Conservation (phyloP, 2,113 vertebrate species). For the Tympanuchus pallidicinctus region DNA sequence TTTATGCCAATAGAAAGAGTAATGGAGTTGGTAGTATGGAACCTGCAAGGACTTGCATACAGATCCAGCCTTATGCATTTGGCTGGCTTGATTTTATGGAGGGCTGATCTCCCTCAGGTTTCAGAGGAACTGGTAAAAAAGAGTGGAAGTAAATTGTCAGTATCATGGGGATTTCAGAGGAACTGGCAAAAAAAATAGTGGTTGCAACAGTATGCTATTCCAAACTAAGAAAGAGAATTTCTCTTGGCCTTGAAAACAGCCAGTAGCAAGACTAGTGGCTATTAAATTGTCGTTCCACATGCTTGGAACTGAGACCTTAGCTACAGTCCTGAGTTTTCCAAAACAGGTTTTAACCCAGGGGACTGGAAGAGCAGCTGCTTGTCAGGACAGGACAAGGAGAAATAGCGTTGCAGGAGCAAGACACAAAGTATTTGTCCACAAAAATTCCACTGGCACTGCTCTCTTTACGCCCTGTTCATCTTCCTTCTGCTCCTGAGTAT, state of each 20-base stretch:
- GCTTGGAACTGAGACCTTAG: not conserved
- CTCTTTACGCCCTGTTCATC: not conserved
- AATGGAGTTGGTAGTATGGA: not conserved
- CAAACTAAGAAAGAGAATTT: not conserved
- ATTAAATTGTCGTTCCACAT: not conserved
- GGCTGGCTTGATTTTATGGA: not conserved
- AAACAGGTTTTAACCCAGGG: not conserved
- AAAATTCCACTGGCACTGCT: not conserved
- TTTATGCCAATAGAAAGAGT: not conserved
- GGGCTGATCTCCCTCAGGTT: not conserved
- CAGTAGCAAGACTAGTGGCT: not conserved
- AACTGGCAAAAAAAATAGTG: not conserved
- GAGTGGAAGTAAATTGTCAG: not conserved
- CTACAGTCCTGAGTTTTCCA: not conserved
- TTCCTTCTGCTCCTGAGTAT: not conserved
- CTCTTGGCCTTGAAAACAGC: not conserved
- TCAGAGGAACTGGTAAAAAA: not conserved
- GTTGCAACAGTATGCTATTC: not conserved
- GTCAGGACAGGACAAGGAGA: not conserved
- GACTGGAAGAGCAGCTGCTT: not conserved
- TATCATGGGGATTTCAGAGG: not conserved
- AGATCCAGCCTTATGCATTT: not conserved
- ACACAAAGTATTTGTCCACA: not conserved
- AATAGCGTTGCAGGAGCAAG: not conserved
- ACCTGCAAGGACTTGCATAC: not conserved